A percentile compares a stretch with the other conserved stretches of the same genome.
Evolutionary conservation across 2,113 vertebrate species (phyloP).

Genomic region (Tupaia tana): DNA sequence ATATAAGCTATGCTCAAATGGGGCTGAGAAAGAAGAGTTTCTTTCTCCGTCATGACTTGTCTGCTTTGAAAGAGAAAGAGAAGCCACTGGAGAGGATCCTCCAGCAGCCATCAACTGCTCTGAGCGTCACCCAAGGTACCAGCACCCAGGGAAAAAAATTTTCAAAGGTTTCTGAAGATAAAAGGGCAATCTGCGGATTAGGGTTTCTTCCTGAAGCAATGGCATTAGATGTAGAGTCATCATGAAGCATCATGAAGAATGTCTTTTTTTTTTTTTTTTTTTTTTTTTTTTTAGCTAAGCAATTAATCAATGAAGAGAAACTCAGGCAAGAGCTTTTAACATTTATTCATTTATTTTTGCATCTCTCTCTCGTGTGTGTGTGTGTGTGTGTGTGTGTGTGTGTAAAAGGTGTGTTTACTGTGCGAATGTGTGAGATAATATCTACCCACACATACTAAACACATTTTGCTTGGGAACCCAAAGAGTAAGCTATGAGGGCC

Average conservation of each 20-base stretch:
- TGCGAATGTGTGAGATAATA: background rate
- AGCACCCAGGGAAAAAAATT: background rate
- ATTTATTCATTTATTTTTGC: background rate
- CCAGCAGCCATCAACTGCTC: background rate
- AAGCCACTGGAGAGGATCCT: background rate
- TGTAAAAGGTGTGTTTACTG: too few species aligned
- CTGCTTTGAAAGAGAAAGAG: background rate
- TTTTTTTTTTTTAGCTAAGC: background rate
- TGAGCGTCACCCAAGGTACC: background rate
- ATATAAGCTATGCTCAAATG: constrained; percentile 70
- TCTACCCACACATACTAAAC: background rate
- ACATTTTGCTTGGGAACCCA: background rate
- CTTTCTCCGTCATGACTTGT: constrained; percentile 25
- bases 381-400: background rate
- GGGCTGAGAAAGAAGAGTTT: constrained; percentile 56
- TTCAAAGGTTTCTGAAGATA: background rate
- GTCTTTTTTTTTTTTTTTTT: too few species aligned
- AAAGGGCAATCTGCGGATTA: background rate
- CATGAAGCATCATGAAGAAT: background rate
- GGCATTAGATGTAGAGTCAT: background rate
- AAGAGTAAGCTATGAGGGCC: background rate
- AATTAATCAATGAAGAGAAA: background rate
- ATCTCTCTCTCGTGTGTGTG: background rate
- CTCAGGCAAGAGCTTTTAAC: background rate
- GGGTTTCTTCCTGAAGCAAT: background rate